Evolutionary conservation across 1,140 invertebrate species (phyloP).

Genomic region (Euglossa dilemma): DNA sequence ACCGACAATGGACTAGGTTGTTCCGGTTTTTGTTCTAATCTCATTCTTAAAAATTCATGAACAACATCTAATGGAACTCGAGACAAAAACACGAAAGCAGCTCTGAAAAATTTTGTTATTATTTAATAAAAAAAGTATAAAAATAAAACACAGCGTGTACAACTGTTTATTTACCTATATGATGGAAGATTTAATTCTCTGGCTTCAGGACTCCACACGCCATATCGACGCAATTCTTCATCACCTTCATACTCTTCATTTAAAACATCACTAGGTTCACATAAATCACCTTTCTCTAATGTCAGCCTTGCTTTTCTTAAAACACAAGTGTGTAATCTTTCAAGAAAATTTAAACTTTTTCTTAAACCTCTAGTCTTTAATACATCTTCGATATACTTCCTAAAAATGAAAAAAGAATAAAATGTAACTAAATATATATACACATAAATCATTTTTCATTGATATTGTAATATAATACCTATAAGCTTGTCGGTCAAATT

Average conservation of each 20-base stretch:
- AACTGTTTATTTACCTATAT: conserved; percentile 82
- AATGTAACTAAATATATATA: no score
- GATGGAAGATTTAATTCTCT: conserved; percentile 90
- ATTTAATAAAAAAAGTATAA: background rate
- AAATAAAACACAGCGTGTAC: background rate
- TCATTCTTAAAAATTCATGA: conserved; percentile 92
- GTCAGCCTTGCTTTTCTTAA: conserved; percentile 88
- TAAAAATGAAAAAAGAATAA: conserved; percentile 64
- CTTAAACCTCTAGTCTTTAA: conserved; percentile 92
- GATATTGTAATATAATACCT: conserved; percentile 74
- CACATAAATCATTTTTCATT: background rate
- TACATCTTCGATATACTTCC: conserved; percentile 93
- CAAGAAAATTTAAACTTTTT: conserved; percentile 89
- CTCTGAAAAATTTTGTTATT: conserved; percentile 71
- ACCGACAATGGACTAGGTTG: conserved; percentile 93
- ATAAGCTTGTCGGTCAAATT: conserved; percentile 81
- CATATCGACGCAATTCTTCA: conserved; percentile 85
- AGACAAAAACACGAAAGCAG: conserved; percentile 92
- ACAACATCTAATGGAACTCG: conserved; percentile 92
- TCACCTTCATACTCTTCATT: conserved; percentile 82
- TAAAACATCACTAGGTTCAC: conserved; percentile 69
- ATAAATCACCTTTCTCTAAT: conserved; percentile 83
- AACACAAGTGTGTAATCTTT: conserved; percentile 86
- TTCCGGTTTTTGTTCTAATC: conserved; percentile 91
- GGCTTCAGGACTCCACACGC: conserved; percentile 90